A percentile compares a stretch with the other conserved stretches of the same genome.
Evolutionary conservation across 2,888 invertebrate species (phyloP).

Genomic region (Hemistola chrysoprasaria): DNA sequence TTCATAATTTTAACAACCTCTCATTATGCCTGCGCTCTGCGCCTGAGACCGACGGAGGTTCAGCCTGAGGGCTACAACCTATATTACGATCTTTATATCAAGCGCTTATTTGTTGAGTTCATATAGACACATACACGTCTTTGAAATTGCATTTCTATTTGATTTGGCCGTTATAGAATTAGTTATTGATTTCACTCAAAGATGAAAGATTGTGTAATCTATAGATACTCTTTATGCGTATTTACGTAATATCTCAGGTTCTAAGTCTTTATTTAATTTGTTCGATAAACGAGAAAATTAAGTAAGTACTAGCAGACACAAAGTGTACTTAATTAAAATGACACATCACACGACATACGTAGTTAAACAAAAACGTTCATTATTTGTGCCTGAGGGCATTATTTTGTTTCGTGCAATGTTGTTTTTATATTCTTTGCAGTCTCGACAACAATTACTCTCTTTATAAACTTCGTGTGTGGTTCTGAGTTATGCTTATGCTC

Average conservation of each 20-base stretch:
- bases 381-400: slow-evolving; percentile 8
- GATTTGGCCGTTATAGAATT: neutral
- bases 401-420: slow-evolving; percentile 16
- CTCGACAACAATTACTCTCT: slow-evolving; percentile 31
- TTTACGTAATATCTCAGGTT: no score
- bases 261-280: no score
- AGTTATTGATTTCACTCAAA: no score
- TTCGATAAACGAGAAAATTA: no score
- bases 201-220: no score
- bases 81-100: slow-evolving; percentile 28
- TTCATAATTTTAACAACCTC: slow-evolving; percentile 79
- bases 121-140: neutral
- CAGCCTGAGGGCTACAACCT: slow-evolving; percentile 52
- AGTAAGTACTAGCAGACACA: no score
- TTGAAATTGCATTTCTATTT: neutral
- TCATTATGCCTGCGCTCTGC: slow-evolving; percentile 57
- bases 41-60: slow-evolving; percentile 54
- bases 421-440: slow-evolving; percentile 12
- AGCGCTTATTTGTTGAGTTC: slow-evolving; percentile 18
- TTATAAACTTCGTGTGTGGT: slow-evolving; percentile 48
- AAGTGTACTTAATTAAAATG: neutral
- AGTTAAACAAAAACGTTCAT: slow-evolving; percentile 8
- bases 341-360: slow-evolving; percentile 7
- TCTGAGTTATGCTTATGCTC: slow-evolving; percentile 19
- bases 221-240: no score